Base-by-base conservation (phyloP, 2,113 vertebrate species). In the Rhinolophus ferrumequinum region DNA sequence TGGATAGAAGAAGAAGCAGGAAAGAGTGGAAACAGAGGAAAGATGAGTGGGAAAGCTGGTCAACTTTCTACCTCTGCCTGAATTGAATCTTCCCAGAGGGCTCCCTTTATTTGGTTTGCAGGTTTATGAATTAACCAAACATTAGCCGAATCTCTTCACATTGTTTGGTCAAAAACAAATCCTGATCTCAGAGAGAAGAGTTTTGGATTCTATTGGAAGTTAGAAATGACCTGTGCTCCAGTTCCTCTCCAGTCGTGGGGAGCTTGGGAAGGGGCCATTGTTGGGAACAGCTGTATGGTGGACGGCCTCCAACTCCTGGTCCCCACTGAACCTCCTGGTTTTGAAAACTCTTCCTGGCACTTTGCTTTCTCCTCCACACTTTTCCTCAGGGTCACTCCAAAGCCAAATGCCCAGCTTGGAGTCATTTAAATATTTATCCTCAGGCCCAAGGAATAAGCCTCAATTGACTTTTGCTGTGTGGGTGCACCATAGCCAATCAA, bases 391-490 rank as follows among this genome's bases (percentile, higher is more conserved):
- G 76, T 97, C 90, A 10, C 7, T 84, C 15, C 96, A 72, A 21
- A 96, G 77, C 73, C 84, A 88, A 93, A n/a, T 96, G 16, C 66
- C 2, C 30, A 88, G 84, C 79, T 95, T 85, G 82, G 87, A 96
- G 92, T 96, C 70, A 94, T 82, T 93, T 88, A 94, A 93, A 72
- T 97, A 95, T 95, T 97, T 97, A 88, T 85, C 89, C 80, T 97
- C 60, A 2, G 93, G 83, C 0, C 1, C 8, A 4, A 54, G 16
- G 52, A 89, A 72, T 96, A 81, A 90, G 95, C 92, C 64, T 88
- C 85, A 18, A 0, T 92, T 95, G 82, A 50, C 93, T 97, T 93
- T 94, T 70, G 28, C 87, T 21, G 0, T 90, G 95, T 92, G 97
- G 93, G 93, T 97, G 95, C 92, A 80, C 0, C 38, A 83, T 54